Percentiles rank a stretch among this genome's conserved stretches.
phyloP scores from a whole-genome alignment of 2,888 invertebrate genomes.

The Ormyrus thymus region DNA sequence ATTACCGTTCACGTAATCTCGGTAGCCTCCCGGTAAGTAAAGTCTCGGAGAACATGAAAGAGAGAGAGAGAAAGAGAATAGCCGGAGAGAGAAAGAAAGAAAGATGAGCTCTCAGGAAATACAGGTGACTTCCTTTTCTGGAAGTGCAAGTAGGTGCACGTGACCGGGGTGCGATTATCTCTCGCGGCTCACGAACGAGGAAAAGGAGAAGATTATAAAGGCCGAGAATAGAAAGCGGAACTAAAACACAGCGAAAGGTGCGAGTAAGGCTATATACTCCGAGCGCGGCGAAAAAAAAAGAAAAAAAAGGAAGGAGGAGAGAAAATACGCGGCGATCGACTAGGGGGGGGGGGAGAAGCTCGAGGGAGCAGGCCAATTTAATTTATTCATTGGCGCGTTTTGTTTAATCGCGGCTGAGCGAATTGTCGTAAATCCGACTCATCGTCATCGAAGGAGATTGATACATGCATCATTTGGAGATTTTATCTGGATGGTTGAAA shows the following conservation, averaged over 20 bases:
- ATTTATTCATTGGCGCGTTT: not conserved
- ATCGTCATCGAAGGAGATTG: not conserved
- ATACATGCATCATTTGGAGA: no score
- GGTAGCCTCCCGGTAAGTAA: not conserved
- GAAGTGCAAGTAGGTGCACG: slow-evolving; percentile 33
- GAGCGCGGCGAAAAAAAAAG: not conserved
- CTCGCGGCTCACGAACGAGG: not conserved
- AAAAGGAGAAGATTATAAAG: slow-evolving; percentile 31
- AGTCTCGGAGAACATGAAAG: slow-evolving; percentile 1
- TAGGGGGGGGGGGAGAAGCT: not conserved
- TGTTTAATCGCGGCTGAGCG: not conserved
- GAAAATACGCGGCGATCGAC: not conserved
- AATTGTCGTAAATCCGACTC: not conserved
- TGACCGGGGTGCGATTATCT: slow-evolving; percentile 48
- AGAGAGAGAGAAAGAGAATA: not conserved
- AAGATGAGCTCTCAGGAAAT: slow-evolving; percentile 47
- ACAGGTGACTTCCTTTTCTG: slow-evolving; percentile 50
- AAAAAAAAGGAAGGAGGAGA: not conserved
- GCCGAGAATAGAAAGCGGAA: slow-evolving; percentile 41
- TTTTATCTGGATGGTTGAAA: no score
- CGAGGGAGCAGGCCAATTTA: not conserved
- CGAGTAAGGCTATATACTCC: slow-evolving; percentile 14
- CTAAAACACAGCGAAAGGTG: slow-evolving; percentile 19
- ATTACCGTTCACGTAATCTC: slow-evolving; percentile 21
- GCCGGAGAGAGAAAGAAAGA: not conserved